Evolutionary conservation across 1,140 invertebrate genomes (phyloP), one percentile per base, ranked within the genome.

Genomic region (Pantala flavescens): DNA sequence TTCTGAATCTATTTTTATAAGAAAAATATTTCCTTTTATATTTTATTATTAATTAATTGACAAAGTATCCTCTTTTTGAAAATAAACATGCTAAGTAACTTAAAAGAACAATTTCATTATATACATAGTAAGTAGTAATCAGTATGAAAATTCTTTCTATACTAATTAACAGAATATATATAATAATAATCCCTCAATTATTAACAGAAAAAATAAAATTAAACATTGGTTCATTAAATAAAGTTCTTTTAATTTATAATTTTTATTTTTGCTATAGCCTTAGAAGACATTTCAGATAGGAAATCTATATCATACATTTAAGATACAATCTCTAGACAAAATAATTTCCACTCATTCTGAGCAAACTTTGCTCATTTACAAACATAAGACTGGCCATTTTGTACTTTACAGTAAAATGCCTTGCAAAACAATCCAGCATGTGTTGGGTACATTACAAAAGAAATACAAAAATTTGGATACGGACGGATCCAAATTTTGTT

Each of bases 301-400:
- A 63, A 63, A 63, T 63, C 49, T 63, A 63, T 63, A 63, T 63
- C 49, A 63, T 63, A 63, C 49, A 63, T 19, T 3, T 63, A 63
- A 63, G 49, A 63, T 63, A 63, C 49, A 63, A 63, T 63, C 49
- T 63, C 49, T 63, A 63, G 49, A 63, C 49, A 63, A 63, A 63
- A 63, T 63, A 63, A 63, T 63, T 63, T 63, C 49, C 49, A 63
- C n/a, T 63, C 49, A 63, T 19, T 63, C 49, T 63, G 49, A 21
- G 49, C 49, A 63, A 63, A 63, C 28, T 36, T 14, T 63, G 49
- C 49, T 63, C 49, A 63, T 63, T 19, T 21, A 63, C 49, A 63
- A 21, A 63, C 49, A 21, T 63, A 63, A 63, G 49, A 63, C 49
- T 63, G 49, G 49, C 49, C 49, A 63, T 63, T 63, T 63, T 63